Evolutionary conservation across 2,797 vertebrate genomes (phyloP).

Genomic region (Mus minutoides): DNA sequence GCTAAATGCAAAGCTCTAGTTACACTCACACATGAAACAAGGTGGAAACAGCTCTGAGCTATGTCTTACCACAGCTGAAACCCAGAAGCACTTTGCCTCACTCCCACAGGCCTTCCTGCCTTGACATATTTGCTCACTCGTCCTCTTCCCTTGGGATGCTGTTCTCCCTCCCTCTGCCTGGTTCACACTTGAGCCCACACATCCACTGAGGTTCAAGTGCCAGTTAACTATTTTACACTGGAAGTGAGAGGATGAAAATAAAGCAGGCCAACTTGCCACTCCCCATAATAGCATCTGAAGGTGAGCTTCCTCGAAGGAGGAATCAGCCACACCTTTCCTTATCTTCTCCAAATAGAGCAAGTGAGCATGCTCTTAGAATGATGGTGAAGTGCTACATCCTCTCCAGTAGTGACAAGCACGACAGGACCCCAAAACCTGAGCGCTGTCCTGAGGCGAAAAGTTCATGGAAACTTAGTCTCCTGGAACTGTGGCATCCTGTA

Average conservation of each 20-base stretch:
- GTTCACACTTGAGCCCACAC: background rate
- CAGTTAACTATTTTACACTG: background rate
- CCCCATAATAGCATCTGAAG: background rate
- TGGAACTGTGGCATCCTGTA: no score
- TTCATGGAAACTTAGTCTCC: no score
- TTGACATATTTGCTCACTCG: background rate
- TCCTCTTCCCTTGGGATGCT: background rate
- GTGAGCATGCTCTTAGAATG: background rate
- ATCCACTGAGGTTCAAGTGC: constrained; percentile 12
- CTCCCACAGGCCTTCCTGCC: background rate
- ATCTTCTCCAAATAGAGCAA: constrained; percentile 40
- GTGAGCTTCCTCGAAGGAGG: background rate
- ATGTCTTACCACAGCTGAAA: background rate
- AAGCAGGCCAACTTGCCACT: background rate
- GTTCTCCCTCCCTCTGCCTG: background rate
- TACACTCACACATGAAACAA: background rate
- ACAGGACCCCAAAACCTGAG: no score
- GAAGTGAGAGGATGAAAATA: background rate
- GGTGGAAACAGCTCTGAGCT: background rate
- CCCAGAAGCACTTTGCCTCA: background rate
- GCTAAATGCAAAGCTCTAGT: background rate
- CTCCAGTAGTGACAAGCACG: no score
- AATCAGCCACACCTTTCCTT: background rate
- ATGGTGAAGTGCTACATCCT: no score
- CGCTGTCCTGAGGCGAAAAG: no score